Base-by-base conservation (phyloP, 2,113 vertebrate species). In the Polypterus senegalus region DNA sequence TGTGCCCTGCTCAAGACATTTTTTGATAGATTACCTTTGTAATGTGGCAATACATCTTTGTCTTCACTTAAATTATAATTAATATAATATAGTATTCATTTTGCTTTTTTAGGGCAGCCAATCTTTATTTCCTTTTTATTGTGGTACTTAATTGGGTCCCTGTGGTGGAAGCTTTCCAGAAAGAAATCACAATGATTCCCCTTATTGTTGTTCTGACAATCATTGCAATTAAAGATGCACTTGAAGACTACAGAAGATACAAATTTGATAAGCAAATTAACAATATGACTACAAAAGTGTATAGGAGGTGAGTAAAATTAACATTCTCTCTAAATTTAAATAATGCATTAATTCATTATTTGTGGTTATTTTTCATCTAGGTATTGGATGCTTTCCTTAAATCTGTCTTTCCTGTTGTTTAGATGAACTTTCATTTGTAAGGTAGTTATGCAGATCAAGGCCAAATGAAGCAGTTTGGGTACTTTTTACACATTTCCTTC, bases 121-220 rank as follows among this genome's bases (percentile, higher is more conserved):
- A 99, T 75, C 82, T 99, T 10, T 99, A 99, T 73, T 99, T 98
- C 79, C 78, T 99, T 9, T 97, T 97, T 76, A 73, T 99, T 53
- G 91, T 82, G 46, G 72, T 97, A 63, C 69, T 99, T 64, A 99
- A 99, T 76, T 99, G 96, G 96, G 85, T 98, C n/a, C 96, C 96
- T 6, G 78, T 89, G 10, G 93, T 99, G 62, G 93, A 97, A 78
- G 96, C 94, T 58, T 99, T 99, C 75, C 90, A 94, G 65, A 98
- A 97, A 71, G 94, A 99, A 76, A 94, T 98, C 63, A 97, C 96
- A 1, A 96, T 99, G 94, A 76, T 99, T 51, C 96, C 96, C 27
- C 77, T 99, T 4, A 10, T 90, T n/a, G 87, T 83, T 0, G 95
- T 99, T 52, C 88, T 99, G 46, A 71, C 72, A 2, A 85, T 94